These are phyloP conservation scores for Oryzias sinensis DNA, from an alignment of 2,797 vertebrate genomes.

Conservation along the genomic window DNA sequence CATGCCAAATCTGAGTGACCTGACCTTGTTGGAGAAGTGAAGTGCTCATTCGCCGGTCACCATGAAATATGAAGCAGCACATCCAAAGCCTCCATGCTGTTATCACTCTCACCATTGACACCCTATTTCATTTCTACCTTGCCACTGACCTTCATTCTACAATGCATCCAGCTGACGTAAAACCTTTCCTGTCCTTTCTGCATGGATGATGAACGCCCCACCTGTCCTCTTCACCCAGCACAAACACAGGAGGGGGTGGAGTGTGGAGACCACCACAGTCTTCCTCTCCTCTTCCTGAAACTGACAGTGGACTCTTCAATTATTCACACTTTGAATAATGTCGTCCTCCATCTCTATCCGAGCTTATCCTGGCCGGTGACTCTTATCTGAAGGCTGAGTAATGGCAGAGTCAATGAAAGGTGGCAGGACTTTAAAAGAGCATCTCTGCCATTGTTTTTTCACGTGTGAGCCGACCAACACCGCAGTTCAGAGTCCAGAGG, in stretches of 20 bases:
- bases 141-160: slow-evolving; percentile 77
- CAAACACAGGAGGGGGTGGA: slow-evolving; percentile 10
- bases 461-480: slow-evolving; percentile 26
- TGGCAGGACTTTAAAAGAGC: slow-evolving; percentile 40
- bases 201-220: slow-evolving; percentile 64
- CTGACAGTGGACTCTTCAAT: slow-evolving; percentile 48
- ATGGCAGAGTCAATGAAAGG: slow-evolving; percentile 46
- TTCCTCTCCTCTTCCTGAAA: slow-evolving; percentile 25
- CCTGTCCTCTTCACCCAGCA: slow-evolving; percentile 38
- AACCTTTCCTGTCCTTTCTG: slow-evolving; percentile 70
- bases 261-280: slow-evolving; percentile 11
- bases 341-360: slow-evolving; percentile 42
- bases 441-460: slow-evolving; percentile 12
- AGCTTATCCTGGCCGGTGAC: slow-evolving; percentile 42
- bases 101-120: slow-evolving; percentile 67
- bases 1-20: neutral
- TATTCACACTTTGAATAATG: slow-evolving; percentile 57
- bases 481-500: slow-evolving; percentile 18
- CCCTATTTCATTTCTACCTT: slow-evolving; percentile 76
- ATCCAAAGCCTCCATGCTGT: slow-evolving; percentile 58
- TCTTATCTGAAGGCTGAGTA: slow-evolving; percentile 61
- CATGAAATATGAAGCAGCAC: slow-evolving; percentile 55
- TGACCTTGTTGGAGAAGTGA: slow-evolving; percentile 39
- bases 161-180: slow-evolving; percentile 73
- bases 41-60: slow-evolving; percentile 25